These are phyloP conservation scores for Centrocercus urophasianus DNA, from an alignment of 2,113 vertebrate species.

Conservation along the genomic window DNA sequence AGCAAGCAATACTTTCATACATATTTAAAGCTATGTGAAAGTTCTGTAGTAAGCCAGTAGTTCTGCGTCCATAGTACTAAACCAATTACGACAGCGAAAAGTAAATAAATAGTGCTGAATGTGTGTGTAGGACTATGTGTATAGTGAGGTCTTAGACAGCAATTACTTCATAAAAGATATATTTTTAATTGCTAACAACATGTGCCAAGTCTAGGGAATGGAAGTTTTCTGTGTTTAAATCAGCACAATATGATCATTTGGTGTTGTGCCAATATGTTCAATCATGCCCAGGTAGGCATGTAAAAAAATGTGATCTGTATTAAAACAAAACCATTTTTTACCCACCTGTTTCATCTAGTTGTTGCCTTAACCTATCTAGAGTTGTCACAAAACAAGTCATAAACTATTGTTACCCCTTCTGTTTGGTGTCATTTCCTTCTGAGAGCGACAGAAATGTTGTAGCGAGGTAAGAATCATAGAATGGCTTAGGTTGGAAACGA, in stretches of 20 bases:
- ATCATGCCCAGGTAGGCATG: neutral
- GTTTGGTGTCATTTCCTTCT: neutral
- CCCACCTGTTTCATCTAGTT: neutral
- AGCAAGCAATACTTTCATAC: neutral
- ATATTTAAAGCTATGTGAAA: neutral
- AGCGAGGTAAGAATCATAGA: accelerated
- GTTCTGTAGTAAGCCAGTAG: neutral
- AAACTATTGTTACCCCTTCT: neutral
- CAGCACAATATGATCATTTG: neutral
- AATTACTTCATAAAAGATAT: neutral
- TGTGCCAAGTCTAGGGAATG: neutral
- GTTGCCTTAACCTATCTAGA: neutral
- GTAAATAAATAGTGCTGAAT: neutral
- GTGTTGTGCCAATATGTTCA: neutral
- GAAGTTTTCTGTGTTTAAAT: neutral
- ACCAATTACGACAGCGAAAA: neutral
- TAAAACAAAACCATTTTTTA: neutral
- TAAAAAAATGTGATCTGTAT: neutral
- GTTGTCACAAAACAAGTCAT: neutral
- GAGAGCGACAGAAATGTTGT: neutral
- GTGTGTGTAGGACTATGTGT: neutral
- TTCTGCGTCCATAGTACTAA: neutral
- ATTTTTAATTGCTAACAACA: neutral
- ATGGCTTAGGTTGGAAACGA: too few relatives aligned
- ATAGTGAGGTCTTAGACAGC: neutral